Percentiles rank a stretch among this genome's conserved stretches.
Evolutionary conservation across 2,113 vertebrate genomes (phyloP).

Genomic region (Pachyramphus minor): DNA sequence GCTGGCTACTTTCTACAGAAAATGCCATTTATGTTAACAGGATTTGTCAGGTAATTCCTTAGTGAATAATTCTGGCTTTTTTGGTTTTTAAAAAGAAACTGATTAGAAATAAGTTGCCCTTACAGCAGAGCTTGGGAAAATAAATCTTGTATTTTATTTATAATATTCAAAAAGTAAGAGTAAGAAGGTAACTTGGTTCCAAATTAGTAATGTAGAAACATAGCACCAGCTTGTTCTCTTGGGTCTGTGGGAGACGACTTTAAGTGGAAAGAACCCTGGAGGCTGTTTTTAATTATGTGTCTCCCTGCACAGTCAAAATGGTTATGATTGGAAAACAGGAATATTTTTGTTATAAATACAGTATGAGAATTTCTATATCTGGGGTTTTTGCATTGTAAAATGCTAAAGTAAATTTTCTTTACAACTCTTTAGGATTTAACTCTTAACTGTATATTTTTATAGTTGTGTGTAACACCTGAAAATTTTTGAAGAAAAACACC

Average conservation of each 20-base stretch:
- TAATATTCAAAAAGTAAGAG: neutral
- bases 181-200: neutral
- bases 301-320: neutral
- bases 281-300: neutral
- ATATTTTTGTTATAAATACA: neutral
- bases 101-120: neutral
- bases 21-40: neutral
- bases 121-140: neutral
- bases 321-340: neutral
- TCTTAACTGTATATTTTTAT: neutral
- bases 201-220: neutral
- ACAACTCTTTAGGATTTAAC: neutral
- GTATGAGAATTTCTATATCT: no score
- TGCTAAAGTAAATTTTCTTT: neutral
- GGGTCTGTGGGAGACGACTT: neutral
- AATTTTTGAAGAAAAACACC: neutral
- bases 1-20: neutral
- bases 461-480: neutral
- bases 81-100: neutral
- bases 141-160: neutral
- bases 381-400: neutral
- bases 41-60: conserved; percentile 24
- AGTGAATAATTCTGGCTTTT: neutral
- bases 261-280: neutral
- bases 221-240: neutral